These are phyloP conservation scores for Drosophila obscura DNA, from an alignment of 1,140 invertebrate species.

Conservation along the genomic window DNA sequence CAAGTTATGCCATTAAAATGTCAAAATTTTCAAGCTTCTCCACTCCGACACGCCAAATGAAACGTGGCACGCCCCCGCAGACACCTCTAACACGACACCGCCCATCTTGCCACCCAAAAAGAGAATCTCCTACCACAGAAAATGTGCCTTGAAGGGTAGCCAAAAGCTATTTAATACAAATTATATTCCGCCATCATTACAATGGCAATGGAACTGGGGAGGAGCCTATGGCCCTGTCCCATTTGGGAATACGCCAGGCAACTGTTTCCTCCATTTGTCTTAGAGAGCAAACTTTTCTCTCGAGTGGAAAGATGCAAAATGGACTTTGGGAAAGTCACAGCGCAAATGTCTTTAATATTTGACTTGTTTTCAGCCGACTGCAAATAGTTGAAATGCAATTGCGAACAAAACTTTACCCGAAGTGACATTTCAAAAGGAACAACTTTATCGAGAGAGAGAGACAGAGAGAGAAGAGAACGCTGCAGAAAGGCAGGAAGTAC, in stretches of 20 bases:
- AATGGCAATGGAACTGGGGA: background rate
- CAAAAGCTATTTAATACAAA: conserved; percentile 55
- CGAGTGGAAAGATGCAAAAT: conserved; percentile 2
- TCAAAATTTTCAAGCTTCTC: conserved; percentile 65
- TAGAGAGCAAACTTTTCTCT: conserved; percentile 18
- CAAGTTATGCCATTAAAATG: conserved; percentile 68
- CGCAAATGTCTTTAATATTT: conserved; percentile 35
- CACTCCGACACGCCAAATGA: conserved; percentile 69
- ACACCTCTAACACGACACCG: conserved; percentile 17
- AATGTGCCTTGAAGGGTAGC: conserved; percentile 8
- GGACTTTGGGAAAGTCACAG: conserved; percentile 14
- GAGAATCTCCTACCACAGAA: background rate
- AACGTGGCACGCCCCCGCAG: conserved; percentile 60
- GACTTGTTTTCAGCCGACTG: background rate
- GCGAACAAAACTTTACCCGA: conserved; percentile 28
- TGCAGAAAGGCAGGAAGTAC: conserved; percentile 1
- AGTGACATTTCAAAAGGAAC: conserved; percentile 39
- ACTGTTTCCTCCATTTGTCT: conserved; percentile 11
- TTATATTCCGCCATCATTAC: conserved; percentile 36
- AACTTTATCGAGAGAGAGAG: conserved; percentile 30
- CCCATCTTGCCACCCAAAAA: background rate
- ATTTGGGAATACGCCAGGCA: too few species aligned
- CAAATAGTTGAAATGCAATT: conserved; percentile 49
- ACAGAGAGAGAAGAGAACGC: conserved; percentile 4
- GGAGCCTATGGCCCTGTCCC: background rate